These are phyloP conservation scores for Leuctra nigra DNA, from an alignment of 2,888 invertebrate genomes.

Conservation along the genomic window DNA sequence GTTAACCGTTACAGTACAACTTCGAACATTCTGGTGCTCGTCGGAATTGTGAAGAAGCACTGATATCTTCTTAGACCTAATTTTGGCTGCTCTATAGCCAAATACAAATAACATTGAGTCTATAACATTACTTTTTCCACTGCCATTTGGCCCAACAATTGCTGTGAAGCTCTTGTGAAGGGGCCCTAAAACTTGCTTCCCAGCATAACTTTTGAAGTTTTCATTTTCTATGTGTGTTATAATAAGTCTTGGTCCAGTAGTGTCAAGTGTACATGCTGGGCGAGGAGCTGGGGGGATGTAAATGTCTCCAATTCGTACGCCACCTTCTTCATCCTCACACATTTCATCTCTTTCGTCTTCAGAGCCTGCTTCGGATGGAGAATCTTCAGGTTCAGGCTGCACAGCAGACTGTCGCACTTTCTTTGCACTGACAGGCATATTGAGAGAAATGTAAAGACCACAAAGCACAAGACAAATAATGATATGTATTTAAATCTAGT, in stretches of 20 bases:
- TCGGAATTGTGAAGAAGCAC: slow-evolving; percentile 90
- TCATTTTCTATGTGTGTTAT: slow-evolving; percentile 85
- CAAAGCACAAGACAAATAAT: no score
- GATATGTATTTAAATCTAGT: no score
- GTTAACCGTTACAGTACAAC: slow-evolving; percentile 83
- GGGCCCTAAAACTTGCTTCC: slow-evolving; percentile 76
- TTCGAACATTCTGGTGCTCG: slow-evolving; percentile 61
- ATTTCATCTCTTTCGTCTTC: background rate
- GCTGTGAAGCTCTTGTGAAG: slow-evolving; percentile 97
- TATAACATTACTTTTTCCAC: slow-evolving; percentile 98
- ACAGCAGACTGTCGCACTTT: no score
- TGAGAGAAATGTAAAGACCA: no score
- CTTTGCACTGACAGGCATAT: no score
- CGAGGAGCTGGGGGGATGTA: slow-evolving; percentile 61
- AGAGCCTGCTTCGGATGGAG: background rate
- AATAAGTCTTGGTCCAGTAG: slow-evolving; percentile 75
- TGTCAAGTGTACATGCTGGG: slow-evolving; percentile 62
- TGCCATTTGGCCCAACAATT: slow-evolving; percentile 97
- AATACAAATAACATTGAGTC: slow-evolving; percentile 99
- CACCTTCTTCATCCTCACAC: slow-evolving; percentile 56
- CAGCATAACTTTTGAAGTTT: slow-evolving; percentile 96
- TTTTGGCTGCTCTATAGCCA: slow-evolving; percentile 92
- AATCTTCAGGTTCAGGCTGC: no score
- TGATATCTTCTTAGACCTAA: slow-evolving; percentile 91
- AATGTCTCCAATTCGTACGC: slow-evolving; percentile 68